Base-by-base conservation (phyloP, 2,113 vertebrate species). In the Gallinago jamesoni region DNA sequence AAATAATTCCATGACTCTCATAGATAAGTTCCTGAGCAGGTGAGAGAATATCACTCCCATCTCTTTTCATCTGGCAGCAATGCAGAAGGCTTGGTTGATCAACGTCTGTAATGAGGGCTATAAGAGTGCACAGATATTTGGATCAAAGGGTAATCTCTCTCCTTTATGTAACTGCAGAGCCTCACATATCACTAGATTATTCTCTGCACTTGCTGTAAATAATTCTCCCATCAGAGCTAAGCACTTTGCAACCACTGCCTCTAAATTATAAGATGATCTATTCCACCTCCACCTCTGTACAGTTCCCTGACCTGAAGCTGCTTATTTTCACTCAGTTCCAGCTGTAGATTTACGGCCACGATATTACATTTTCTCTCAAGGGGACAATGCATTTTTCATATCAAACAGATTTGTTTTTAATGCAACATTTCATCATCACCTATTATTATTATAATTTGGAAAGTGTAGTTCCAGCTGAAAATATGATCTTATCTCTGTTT, bases 111-210 rank as follows among this genome's bases (percentile, higher is more conserved):
- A 90, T 75, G 93, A 95, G 88, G 76, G 55, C 83, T 86, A 11
- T 89, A 83, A 60, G 91, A 90, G 43, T 50, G 75, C 76, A 86
- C 52, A 81, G 79, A 56, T 84, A 96, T 68, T 95, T 95, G 95
- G 92, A 95, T 96, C 92, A 96, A 95, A 96, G 88, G 88, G 66
- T 80, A 93, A 92, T 96, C 83, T 90, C 88, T 92, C 89, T 94
- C 93, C 89, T 95, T 96, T 92, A 93, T 93, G 80, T 93, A 94
- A 88, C 90, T 94, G 83, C 18, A 23, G 90, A 92, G 64, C 56
- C 73, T 90, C 86, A 95, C 79, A 78, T 69, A 92, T 93, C 88
- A 84, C 62, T 59, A 45, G 88, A 86, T 95, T 90, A 90, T 94
- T 94, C 73, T 84, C 86, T 90, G 76, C 56, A 23, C 80, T 94